Conservation (phyloP, 1,140 invertebrate species). For the Mylabris phalerata region DNA sequence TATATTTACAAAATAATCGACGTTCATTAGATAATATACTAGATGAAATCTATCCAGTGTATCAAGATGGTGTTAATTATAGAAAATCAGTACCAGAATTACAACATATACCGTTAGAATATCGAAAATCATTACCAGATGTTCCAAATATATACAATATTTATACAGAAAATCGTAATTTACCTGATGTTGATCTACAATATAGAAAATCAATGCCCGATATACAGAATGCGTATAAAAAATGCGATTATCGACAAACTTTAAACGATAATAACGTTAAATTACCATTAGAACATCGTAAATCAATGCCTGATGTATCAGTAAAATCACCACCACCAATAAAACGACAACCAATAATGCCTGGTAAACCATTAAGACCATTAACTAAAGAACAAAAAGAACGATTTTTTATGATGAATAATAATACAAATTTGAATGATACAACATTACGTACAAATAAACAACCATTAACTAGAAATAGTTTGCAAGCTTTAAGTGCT, state of each 20-base stretch:
- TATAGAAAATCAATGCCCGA: constrained; percentile 33
- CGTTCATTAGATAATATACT: constrained; percentile 55
- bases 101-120: constrained; percentile 23
- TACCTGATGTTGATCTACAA: constrained; percentile 20
- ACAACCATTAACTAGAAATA: constrained; percentile 51
- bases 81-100: constrained; percentile 65
- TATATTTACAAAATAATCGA: constrained; percentile 47
- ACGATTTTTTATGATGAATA: constrained; percentile 8
- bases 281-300: constrained; percentile 41
- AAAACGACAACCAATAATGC: constrained; percentile 29
- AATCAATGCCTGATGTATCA: constrained; percentile 48
- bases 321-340: constrained; percentile 38
- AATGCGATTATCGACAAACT: constrained; percentile 10
- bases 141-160: constrained; percentile 24
- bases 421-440: not conserved
- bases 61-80: constrained; percentile 44
- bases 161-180: constrained; percentile 10
- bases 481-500: constrained; percentile 69
- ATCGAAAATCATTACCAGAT: constrained; percentile 28
- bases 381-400: constrained; percentile 25
- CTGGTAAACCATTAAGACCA: constrained; percentile 38
- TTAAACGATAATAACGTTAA: constrained; percentile 6
- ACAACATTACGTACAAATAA: constrained; percentile 1
- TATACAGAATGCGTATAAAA: constrained; percentile 27
- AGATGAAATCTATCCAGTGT: constrained; percentile 32